Percentiles rank a stretch among this genome's conserved stretches.
These are phyloP conservation scores for Callospermophilus lateralis DNA, from an alignment of 2,113 vertebrate genomes.

Conservation along the genomic window DNA sequence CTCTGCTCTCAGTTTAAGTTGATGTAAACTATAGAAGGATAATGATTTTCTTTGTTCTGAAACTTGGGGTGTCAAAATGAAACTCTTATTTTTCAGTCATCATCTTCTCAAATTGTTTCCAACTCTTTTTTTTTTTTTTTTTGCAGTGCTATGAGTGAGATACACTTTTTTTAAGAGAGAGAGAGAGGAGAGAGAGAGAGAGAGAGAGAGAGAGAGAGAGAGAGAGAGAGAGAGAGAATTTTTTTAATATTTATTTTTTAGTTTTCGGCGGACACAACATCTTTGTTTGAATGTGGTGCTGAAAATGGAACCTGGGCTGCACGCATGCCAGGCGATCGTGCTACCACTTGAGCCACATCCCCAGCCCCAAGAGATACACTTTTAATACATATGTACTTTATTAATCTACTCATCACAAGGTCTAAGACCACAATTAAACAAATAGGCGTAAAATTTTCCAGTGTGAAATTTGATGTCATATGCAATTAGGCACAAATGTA, in stretches of 20 bases:
- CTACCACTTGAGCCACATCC: too few relatives aligned
- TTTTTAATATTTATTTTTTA: too few relatives aligned
- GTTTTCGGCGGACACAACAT: too few relatives aligned
- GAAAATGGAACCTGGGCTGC: too few relatives aligned
- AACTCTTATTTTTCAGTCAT: not conserved
- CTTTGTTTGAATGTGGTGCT: too few relatives aligned
- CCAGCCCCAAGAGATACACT: not conserved
- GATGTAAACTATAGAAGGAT: not conserved
- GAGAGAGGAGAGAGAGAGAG: too few relatives aligned
- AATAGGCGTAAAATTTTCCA: not conserved
- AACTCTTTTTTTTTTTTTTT: not conserved
- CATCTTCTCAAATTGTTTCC: not conserved
- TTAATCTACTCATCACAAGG: not conserved
- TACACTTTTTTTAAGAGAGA: too few relatives aligned
- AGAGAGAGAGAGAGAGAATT: too few relatives aligned
- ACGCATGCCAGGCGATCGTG: too few relatives aligned
- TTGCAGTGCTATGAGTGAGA: not conserved
- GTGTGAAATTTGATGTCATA: not conserved
- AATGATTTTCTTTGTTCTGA: not conserved
- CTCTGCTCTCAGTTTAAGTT: not conserved
- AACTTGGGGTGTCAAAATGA: not conserved
- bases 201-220: too few relatives aligned
- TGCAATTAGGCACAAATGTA: conserved; percentile 7
- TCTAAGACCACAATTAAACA: conserved; percentile 23
- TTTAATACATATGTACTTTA: not conserved